Conservation (phyloP, 2,797 vertebrate genomes). For the Pangasius djambal region DNA sequence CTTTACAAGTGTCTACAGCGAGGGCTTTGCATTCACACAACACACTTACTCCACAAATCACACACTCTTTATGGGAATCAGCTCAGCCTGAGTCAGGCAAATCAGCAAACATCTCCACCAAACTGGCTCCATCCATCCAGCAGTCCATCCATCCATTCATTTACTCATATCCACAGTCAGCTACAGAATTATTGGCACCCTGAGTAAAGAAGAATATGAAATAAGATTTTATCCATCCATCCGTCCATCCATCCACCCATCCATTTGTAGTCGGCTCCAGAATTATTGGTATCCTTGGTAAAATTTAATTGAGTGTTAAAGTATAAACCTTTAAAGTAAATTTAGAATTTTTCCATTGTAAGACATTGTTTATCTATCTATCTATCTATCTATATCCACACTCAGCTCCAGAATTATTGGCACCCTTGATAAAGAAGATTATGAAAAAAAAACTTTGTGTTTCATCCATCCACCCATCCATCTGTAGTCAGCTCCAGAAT, state of each 20-base stretch:
- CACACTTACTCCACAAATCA: slow-evolving; percentile 14
- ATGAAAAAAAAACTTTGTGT: background rate
- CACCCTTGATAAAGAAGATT: background rate
- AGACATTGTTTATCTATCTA: background rate
- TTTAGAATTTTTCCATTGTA: background rate
- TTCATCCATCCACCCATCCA: background rate
- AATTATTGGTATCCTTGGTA: background rate
- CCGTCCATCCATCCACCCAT: background rate
- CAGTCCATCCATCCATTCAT: background rate
- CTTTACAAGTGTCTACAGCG: slow-evolving; percentile 3
- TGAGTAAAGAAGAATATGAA: background rate
- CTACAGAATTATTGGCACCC: background rate
- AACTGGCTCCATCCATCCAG: background rate
- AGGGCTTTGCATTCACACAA: background rate
- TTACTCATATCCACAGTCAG: background rate
- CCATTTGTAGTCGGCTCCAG: background rate
- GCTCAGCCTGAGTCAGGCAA: slow-evolving; percentile 9
- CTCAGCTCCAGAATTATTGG: background rate
- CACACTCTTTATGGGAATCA: background rate
- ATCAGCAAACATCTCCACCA: background rate
- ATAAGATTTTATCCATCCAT: background rate
- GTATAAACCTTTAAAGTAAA: background rate
- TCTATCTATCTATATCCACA: background rate
- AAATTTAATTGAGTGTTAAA: background rate
- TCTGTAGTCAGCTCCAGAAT: no score